A percentile compares a stretch with the other conserved stretches of the same genome.
phyloP scores from a whole-genome alignment of 2,113 vertebrate genomes.

The Macquaria australasica region DNA sequence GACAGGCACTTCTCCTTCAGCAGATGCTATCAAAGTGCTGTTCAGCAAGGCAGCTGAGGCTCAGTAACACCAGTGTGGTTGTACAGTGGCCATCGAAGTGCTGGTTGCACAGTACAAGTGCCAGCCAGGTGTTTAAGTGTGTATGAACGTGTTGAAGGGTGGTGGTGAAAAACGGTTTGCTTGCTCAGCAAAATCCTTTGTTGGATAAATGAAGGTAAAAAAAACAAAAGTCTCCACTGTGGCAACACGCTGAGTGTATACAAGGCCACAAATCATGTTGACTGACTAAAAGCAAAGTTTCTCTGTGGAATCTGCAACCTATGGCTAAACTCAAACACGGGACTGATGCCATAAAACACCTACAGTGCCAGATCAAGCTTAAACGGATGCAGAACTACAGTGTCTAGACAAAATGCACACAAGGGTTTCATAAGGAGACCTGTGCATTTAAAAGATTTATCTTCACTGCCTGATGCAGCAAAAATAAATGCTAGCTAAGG shows the following conservation, averaged over 20 bases:
- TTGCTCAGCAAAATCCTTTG: slow-evolving; percentile 30
- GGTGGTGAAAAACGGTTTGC: slow-evolving; percentile 31
- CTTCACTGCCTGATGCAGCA: not conserved
- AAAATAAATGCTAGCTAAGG: not conserved
- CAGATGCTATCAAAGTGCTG: not conserved
- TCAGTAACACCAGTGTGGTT: slow-evolving; percentile 11
- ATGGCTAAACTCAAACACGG: slow-evolving; percentile 7
- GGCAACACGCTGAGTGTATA: not conserved
- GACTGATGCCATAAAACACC: not conserved
- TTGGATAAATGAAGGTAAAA: slow-evolving; percentile 34
- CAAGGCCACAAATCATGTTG: slow-evolving; percentile 16
- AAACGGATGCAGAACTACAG: not conserved
- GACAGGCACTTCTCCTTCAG: not conserved
- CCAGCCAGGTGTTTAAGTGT: slow-evolving; percentile 34
- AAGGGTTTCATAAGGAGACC: not conserved
- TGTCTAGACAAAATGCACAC: not conserved
- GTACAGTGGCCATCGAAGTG: slow-evolving; percentile 6
- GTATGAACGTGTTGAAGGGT: slow-evolving; percentile 6
- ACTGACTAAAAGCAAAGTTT: slow-evolving; percentile 11
- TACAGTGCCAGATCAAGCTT: not conserved
- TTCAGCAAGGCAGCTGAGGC: not conserved
- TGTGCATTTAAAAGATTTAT: not conserved
- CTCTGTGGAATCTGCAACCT: slow-evolving; percentile 22
- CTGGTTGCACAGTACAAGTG: not conserved
- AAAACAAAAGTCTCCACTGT: not conserved